These are phyloP conservation scores for Tichodroma muraria DNA, from an alignment of 2,113 vertebrate genomes.

Conservation along the genomic window DNA sequence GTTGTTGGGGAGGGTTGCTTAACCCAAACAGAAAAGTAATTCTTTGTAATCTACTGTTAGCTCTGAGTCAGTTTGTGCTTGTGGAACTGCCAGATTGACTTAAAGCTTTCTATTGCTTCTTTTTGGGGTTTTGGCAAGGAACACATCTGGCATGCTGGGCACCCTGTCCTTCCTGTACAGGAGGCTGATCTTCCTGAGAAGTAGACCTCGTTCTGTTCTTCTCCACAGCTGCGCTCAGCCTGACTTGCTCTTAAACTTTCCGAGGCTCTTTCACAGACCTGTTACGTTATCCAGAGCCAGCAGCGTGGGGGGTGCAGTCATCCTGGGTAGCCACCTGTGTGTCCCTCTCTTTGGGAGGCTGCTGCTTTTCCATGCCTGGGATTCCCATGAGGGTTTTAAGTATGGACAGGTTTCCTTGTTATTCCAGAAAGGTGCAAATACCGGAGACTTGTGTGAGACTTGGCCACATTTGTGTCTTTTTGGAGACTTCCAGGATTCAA, in stretches of 20 bases:
- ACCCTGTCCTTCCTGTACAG: constrained; percentile 26
- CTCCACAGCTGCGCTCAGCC: background rate
- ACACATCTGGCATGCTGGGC: background rate
- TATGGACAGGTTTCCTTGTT: background rate
- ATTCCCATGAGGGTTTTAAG: fast-evolving
- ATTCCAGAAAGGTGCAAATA: background rate
- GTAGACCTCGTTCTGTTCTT: constrained; percentile 3
- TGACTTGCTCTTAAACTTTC: background rate
- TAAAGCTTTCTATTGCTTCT: constrained; percentile 12
- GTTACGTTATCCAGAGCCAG: background rate
- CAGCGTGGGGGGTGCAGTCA: background rate
- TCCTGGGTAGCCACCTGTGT: background rate
- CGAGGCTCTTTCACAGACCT: background rate
- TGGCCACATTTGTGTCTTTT: background rate
- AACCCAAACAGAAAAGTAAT: background rate
- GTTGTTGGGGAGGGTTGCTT: background rate
- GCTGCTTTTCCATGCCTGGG: background rate
- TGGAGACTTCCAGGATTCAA: background rate
- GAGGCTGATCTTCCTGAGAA: constrained; percentile 40
- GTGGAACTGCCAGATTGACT: constrained; percentile 8
- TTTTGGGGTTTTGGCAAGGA: constrained; percentile 24
- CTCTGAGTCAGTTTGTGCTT: background rate
- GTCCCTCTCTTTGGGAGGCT: background rate
- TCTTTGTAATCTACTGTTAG: background rate
- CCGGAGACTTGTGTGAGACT: too few relatives aligned